phyloP scores from a whole-genome alignment of 2,113 vertebrate genomes.

The Egretta garzetta region DNA sequence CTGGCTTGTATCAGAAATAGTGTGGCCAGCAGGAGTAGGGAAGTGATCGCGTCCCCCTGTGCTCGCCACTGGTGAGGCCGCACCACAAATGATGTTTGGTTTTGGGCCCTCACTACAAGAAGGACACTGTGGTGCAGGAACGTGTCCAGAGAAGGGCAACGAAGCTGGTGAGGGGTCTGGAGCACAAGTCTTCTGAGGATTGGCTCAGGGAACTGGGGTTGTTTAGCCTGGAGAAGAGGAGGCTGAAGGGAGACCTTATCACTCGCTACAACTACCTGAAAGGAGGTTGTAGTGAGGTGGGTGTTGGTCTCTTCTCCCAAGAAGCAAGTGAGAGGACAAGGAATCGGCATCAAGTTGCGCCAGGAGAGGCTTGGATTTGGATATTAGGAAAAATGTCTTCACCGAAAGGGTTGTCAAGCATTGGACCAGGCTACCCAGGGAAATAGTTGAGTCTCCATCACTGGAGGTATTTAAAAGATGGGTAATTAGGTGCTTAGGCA shows the following conservation, averaged over 20 bases:
- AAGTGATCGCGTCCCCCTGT: no score
- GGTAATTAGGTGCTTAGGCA: not conserved
- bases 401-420: fast-evolving
- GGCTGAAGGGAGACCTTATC: no score
- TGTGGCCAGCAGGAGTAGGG: no score
- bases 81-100: no score
- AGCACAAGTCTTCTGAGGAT: not conserved
- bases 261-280: fast-evolving
- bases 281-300: no score
- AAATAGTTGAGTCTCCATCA: not conserved
- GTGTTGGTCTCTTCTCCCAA: fast-evolving
- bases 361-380: not conserved
- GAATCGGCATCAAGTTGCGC: fast-evolving
- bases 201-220: fast-evolving
- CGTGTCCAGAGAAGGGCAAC: fast-evolving
- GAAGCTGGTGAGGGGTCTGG: not conserved
- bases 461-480: not conserved
- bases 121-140: not conserved
- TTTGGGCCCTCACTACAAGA: not conserved
- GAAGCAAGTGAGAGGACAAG: fast-evolving
- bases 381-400: not conserved
- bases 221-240: not conserved
- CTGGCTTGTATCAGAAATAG: no score
- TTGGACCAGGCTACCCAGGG: not conserved
- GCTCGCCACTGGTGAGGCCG: no score